Percentiles rank a stretch among this genome's conserved stretches.
phyloP scores from a whole-genome alignment of 2,888 invertebrate species.

The Laothoe populi region DNA sequence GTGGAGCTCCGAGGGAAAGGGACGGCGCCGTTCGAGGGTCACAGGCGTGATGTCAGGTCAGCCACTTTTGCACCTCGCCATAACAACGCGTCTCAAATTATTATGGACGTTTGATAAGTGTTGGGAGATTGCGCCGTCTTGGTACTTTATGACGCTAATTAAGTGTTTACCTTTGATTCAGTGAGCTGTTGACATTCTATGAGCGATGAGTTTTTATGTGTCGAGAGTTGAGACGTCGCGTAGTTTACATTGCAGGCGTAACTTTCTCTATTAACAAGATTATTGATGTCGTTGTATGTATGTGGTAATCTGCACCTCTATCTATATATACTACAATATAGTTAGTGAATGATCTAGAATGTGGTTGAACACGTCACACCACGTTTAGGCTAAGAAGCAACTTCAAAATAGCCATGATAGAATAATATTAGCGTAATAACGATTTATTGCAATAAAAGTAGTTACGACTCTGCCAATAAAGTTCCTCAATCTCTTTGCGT shows the following conservation, averaged over 20 bases:
- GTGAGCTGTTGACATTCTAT: constrained; percentile 22
- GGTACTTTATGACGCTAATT: constrained; percentile 83
- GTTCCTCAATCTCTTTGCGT: constrained; percentile 68
- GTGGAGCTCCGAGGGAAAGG: constrained; percentile 56
- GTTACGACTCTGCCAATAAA: constrained; percentile 80
- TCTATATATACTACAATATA: background rate
- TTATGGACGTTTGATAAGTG: constrained; percentile 85
- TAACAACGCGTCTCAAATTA: constrained; percentile 86
- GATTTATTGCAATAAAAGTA: constrained; percentile 77
- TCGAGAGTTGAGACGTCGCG: background rate
- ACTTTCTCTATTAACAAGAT: background rate
- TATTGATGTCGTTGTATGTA: background rate
- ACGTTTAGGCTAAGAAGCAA: constrained; percentile 62
- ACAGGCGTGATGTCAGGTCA: constrained; percentile 86
- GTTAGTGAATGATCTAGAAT: constrained; percentile 26
- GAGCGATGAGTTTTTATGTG: constrained; percentile 20
- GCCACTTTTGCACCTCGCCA: constrained; percentile 85
- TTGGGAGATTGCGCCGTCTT: constrained; percentile 80
- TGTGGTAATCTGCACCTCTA: background rate
- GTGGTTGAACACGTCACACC: constrained; percentile 22
- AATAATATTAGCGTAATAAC: constrained; percentile 78
- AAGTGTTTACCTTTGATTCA: constrained; percentile 69
- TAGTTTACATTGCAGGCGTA: constrained; percentile 12
- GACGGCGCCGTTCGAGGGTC: constrained; percentile 73
- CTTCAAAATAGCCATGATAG: constrained; percentile 69